Percentiles rank a stretch among this genome's conserved stretches.
Conservation (phyloP, 2,113 vertebrate species). For the Chlorodrepanis virens region DNA sequence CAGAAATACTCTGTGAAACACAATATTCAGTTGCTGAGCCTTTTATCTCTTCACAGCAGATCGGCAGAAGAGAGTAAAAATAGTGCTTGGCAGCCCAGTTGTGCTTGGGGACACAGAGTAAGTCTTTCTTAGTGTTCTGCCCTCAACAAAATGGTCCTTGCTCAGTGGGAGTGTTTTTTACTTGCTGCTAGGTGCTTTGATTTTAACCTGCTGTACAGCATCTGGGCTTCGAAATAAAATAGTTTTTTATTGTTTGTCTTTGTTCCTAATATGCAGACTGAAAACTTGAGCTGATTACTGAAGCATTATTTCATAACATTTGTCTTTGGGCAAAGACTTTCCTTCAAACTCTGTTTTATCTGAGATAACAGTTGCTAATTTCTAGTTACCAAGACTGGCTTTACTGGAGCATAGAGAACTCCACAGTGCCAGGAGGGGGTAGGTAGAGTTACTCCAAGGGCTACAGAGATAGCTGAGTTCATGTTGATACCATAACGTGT, state of each 20-base stretch:
- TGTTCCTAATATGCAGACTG: not conserved
- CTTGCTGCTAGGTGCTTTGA: not conserved
- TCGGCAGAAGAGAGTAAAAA: constrained; percentile 29
- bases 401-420: not conserved
- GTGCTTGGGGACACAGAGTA: not conserved
- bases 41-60: constrained; percentile 36
- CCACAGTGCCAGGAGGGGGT: accelerated
- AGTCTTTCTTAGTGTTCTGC: not conserved
- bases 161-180: not conserved
- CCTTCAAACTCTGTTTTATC: not conserved
- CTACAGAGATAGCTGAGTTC: not conserved
- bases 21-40: not conserved
- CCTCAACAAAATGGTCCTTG: not conserved
- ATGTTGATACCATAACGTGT: not conserved
- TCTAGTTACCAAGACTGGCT: not conserved
- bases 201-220: not conserved
- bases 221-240: not conserved
- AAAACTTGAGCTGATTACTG: not conserved
- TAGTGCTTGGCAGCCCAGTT: not conserved
- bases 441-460: not conserved
- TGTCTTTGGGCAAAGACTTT: not conserved
- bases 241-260: not conserved
- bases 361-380: not conserved
- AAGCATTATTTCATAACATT: not conserved
- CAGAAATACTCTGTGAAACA: not conserved